Evolutionary conservation across 1,140 invertebrate genomes (phyloP).

Genomic region (Hirudo medicinalis): DNA sequence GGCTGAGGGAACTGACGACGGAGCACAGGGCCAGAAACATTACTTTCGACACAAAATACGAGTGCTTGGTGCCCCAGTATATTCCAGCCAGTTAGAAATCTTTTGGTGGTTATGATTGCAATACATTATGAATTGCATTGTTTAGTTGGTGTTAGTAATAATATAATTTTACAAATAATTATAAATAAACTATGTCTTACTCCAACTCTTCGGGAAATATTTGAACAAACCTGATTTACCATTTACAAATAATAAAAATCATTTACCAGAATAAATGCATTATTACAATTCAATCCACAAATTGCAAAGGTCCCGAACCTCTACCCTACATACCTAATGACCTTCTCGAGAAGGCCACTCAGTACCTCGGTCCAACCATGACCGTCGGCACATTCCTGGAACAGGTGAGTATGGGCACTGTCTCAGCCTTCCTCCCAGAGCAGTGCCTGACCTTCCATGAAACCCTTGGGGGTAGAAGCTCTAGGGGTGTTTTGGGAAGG

Average conservation of each 20-base stretch:
- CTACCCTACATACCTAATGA: constrained; percentile 8
- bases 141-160: no score
- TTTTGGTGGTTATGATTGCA: no score
- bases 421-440: background rate
- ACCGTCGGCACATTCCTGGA: background rate
- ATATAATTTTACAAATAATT: no score
- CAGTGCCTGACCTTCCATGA: constrained; percentile 6
- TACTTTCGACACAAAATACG: constrained; percentile 4
- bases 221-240: no score
- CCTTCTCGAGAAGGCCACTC: background rate
- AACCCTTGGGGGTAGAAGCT: background rate
- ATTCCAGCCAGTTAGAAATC: constrained; percentile 14
- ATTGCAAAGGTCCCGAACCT: constrained; percentile 16
- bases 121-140: no score
- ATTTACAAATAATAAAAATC: no score
- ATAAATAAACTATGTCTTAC: no score
- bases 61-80: constrained; percentile 14
- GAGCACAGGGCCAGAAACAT: constrained; percentile 14
- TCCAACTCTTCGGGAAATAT: no score
- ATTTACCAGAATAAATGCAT: background rate
- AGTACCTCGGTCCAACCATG: background rate
- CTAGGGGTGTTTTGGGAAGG: background rate
- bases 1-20: background rate
- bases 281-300: background rate
- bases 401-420: background rate